Evolutionary conservation across 2,888 invertebrate genomes (phyloP).

Genomic region (Athalia cordata): DNA sequence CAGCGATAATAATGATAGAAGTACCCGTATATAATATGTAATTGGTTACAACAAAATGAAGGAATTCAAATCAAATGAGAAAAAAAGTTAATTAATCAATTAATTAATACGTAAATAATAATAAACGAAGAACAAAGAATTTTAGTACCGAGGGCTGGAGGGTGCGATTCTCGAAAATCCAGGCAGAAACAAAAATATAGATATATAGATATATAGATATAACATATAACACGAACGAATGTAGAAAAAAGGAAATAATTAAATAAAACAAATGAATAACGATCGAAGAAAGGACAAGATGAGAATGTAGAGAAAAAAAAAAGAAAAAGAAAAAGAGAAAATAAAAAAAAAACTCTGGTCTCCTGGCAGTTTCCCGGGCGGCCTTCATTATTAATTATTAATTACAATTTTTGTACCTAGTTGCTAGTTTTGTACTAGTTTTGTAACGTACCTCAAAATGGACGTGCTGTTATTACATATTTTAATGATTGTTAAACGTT

Average conservation of each 20-base stretch:
- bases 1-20: conserved; percentile 55
- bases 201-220: not conserved
- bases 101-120: not conserved
- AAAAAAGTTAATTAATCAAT: not conserved
- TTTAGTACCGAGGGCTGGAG: conserved; percentile 47
- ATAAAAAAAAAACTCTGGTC: conserved; percentile 58
- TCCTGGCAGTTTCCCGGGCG: conserved; percentile 67
- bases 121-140: not conserved
- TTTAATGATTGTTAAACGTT: conserved; percentile 67
- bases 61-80: conserved; percentile 10
- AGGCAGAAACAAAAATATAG: conserved; percentile 46
- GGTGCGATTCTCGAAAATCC: conserved; percentile 49
- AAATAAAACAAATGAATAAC: conserved; percentile 19
- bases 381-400: conserved; percentile 67
- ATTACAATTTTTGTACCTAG: conserved; percentile 76
- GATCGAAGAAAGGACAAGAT: conserved; percentile 44
- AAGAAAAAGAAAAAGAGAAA: conserved; percentile 47
- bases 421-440: conserved; percentile 78
- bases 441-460: conserved; percentile 74
- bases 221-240: conserved; percentile 45
- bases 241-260: conserved; percentile 19
- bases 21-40: not conserved
- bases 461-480: conserved; percentile 70
- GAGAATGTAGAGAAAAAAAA: conserved; percentile 45
- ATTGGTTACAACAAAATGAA: not conserved